Base-by-base conservation (phyloP, 2,797 vertebrate genomes). In the Xenentodon cancila region DNA sequence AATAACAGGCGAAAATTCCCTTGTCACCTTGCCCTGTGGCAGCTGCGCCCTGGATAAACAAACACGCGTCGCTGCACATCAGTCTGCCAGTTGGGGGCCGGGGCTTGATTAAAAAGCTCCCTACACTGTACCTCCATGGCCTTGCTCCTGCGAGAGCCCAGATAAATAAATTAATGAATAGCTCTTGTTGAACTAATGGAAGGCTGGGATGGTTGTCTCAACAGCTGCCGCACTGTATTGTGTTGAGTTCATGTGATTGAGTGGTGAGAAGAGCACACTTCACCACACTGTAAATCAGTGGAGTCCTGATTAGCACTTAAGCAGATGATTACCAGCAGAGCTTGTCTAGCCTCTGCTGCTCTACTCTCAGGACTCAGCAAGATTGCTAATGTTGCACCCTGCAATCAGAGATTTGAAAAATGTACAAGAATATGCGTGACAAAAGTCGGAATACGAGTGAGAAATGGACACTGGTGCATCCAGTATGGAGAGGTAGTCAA, bases 41-140 rank as follows among this genome's bases (percentile, higher is more conserved):
- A 90, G 90, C 91, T 86, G 88, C 22, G 81, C 37, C 84, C 82
- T 64, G 85, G 87, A 89, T 92, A 89, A 92, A 91, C 89, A 91
- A 90, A 85, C 86, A 84, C 22, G 67, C 74, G 77, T 80, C 77
- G 46, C 72, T 84, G 82, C 85, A 79, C 81, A 88, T 88, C 84
- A 90, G 76, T 89, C 87, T 82, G 76, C 52, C 71, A 60, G 71
- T 61, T 67, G 61, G 79, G 72, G 77, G 78, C 75, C 48, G 50
- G 73, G 75, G 71, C 61, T 82, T 88, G 90, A 91, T 91, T 90
- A 89, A 91, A 91, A 88, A 73, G 77, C 82, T 87, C 79, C 82
- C 86, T 81, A 66, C 42, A 53, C 81, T 82, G 73, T 77, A 82
- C 86, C 82, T 84, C 77, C 62, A 43, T 73, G 86, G 88, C 86